Base-by-base conservation (phyloP, 2,113 vertebrate species). In the Aphelocoma coerulescens region DNA sequence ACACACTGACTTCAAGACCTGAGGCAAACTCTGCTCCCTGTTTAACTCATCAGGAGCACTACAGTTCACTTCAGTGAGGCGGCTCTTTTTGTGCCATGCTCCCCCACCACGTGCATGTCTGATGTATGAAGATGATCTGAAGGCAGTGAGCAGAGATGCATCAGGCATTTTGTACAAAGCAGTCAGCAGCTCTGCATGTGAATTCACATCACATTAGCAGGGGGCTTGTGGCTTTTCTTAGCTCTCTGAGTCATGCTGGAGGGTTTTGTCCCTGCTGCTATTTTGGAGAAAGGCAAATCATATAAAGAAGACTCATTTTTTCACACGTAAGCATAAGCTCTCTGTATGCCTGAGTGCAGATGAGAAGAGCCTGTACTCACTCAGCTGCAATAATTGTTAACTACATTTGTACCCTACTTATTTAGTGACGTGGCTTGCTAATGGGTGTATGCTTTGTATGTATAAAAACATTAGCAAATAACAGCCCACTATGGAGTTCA, bases 101-200 rank as follows among this genome's bases (percentile, higher is more conserved):
- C 9, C 7, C 49, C 48, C 28, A 13, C 46, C 1, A 0, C 32
- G 24, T 37, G 43, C 16, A 4, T 35, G 11, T 33, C 7, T 1
- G 0, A 9, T 0, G 0, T 18, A 27, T 48, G 37, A 17, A 44
- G 0, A 26, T 33, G 35, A 28, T 41, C 30, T 8, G 21, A n/a
- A 39, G 65, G 58, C 46, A 43, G 20, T 6, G 51, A 85, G 77
- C 30, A 52, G 61, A 71, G 52, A 44, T 43, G 15, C 67, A 52
- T 41, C 39, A 35, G 24, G 39, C 39, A 52, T 72, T 91, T 51
- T 88, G 62, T 57, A 63, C 69, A n/a, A 57, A 49, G 61, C 27
- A 43, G 32, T 74, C 62, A 88, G 65, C 44, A 86, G 44, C 72
- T 88, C 89, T 81, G 77, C 62, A 9, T 48, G 68, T 0, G 2